Evolutionary conservation across 2,797 vertebrate species (phyloP), one percentile per base, ranked within the genome.

Genomic region (Cetoscarus ocellatus): DNA sequence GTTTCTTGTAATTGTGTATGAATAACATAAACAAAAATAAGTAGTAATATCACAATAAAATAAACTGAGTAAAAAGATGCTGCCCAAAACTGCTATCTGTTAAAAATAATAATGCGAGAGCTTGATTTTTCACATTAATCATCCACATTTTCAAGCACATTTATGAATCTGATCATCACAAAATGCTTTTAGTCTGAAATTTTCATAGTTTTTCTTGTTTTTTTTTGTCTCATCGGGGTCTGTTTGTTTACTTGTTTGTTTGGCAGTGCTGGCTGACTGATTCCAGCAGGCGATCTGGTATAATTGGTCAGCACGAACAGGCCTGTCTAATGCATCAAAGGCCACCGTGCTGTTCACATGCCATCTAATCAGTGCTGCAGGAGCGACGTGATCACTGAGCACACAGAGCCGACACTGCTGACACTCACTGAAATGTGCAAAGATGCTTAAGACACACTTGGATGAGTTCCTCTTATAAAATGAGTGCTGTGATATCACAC

Each of bases 261-360:
- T 64, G 63, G 60, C 47, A 5, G 13, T 17, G 53, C 62, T 60
- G 62, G 59, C 52, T 53, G 59, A 67, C 14, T 67, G 59, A 61
- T 36, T 82, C 70, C 80, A 77, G 67, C 64, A 45, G 55, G 40
- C 10, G 45, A 66, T 63, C 54, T 67, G 65, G 34, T 70, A 74
- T 87, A 82, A 87, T 63, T 86, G 86, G 63, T 74, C 73, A 80
- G 72, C 69, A 55, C 40, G 76, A 73, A 70, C 59, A 71, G 62
- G 75, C 47, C 67, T 78, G 52, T 68, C 72, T 81, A 61, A 77
- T 63, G 77, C 73, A 82, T 69, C 60, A 61, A 64, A 71, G 56
- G 69, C 61, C 73, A 78, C 68, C 75, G 75, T 78, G 85, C 40
- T 67, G 64, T 54, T 75, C 42, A 71, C 44, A 73, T 71, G 63